Base-by-base conservation (phyloP, 2,113 vertebrate genomes). In the pig (Sus scrofa) region DNA sequence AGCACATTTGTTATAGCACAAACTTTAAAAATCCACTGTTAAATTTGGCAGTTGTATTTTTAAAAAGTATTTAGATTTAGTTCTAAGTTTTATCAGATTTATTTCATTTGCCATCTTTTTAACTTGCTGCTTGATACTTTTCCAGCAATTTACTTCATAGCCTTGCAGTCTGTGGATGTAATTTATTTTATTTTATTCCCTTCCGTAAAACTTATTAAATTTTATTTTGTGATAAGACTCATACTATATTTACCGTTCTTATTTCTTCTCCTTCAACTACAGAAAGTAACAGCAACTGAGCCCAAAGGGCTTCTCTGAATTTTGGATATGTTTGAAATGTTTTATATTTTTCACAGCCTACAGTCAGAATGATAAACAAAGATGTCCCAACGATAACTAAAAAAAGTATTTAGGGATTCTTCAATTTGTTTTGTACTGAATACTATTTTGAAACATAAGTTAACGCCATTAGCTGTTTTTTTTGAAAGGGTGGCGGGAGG, bases 1-100 rank as follows among this genome's bases (percentile, higher is more conserved):
- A 99, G 99, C 99, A 99, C 99, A 99, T 98, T 97, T 98, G 96
- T 98, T 98, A 98, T 95, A 99, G 99, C 99, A 99, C 99, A 99
- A 98, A 98, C 97, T 98, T 93, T 89, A 97, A 2, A 97, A 97
- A 96, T 97, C 97, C 98, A 98, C 95, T 97, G 67, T 89, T 98
- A 96, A 95, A 73, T 94, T 95, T 98, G 98, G 98, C 98, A 93
- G 95, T 89, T 77, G 85, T 97, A 85, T 86, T 97, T 98, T 98
- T 97, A 90, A 95, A 98, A 97, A 89, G 50, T 93, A 34, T 88
- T 89, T 81, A 96, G 75, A 96, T 94, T 97, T 98, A 97, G 96
- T 96, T 97, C 91, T 98, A 86, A 96, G 91, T 87, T 39, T 98
- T 95, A 87, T 93, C 95, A 96, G 91, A 97, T 97, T 97, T 97